Percentiles rank a stretch among this genome's conserved stretches.
Evolutionary conservation across 2,797 vertebrate genomes (phyloP).

Genomic region (Xiphophorus birchmanni): DNA sequence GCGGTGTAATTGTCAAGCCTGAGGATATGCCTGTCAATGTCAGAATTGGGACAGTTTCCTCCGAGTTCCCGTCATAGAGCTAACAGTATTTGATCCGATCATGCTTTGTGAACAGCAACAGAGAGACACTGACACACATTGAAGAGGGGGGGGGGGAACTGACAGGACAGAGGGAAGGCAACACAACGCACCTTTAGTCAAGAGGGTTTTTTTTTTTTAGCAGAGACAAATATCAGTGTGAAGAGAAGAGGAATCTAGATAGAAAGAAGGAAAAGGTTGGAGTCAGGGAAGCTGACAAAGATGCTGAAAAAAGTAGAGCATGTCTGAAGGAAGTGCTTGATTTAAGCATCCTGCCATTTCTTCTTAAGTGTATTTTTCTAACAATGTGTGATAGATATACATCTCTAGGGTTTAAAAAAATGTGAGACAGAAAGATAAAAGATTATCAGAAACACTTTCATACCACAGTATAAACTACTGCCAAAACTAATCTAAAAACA

Average conservation of each 20-base stretch:
- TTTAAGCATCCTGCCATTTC: constrained; percentile 27
- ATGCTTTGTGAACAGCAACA: constrained; percentile 41
- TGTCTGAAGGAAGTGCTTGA: constrained; percentile 32
- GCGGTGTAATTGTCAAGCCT: constrained; percentile 69
- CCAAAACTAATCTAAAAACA: not conserved
- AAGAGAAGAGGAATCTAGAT: constrained; percentile 59
- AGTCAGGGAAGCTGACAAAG: constrained; percentile 62
- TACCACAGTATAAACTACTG: not conserved
- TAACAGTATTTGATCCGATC: constrained; percentile 65
- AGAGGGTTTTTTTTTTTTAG: constrained; percentile 64
- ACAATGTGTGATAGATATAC: not conserved
- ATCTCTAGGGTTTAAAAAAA: constrained; percentile 17
- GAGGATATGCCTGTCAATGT: constrained; percentile 69
- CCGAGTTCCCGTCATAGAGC: constrained; percentile 62
- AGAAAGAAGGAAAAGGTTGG: constrained; percentile 59
- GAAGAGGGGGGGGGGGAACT: constrained; percentile 20
- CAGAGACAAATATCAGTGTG: constrained; percentile 63
- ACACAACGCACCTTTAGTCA: constrained; percentile 73
- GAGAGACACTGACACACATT: constrained; percentile 20
- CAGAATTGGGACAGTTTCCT: constrained; percentile 71
- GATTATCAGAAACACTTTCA: not conserved
- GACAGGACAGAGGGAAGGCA: constrained; percentile 64
- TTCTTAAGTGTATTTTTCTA: constrained; percentile 24
- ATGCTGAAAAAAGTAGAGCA: constrained; percentile 50
- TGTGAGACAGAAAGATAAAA: not conserved